Percentiles rank a stretch among this genome's conserved stretches.
Evolutionary conservation across 2,113 vertebrate species (phyloP).

Genomic region (Campylomormyrus numenius): DNA sequence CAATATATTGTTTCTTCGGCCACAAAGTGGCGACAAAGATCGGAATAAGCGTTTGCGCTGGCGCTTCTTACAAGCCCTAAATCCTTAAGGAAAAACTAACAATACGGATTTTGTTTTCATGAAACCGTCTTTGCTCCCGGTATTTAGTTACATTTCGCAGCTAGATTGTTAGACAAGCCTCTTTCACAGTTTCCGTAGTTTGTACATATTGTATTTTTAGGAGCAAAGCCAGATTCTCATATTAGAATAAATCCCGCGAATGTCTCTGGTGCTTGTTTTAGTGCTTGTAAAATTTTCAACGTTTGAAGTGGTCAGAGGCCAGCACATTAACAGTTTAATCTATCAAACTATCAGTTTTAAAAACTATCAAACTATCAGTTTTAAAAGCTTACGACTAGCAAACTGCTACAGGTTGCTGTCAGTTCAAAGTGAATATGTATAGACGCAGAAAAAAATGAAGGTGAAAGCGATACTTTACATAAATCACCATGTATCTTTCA

Average conservation of each 20-base stretch:
- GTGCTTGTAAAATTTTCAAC: neutral
- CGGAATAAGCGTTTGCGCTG: neutral
- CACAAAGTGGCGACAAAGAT: conserved; percentile 3
- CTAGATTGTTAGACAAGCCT: neutral
- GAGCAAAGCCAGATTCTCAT: neutral
- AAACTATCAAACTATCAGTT: neutral
- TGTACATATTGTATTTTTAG: neutral
- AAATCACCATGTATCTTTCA: neutral
- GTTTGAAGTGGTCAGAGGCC: neutral
- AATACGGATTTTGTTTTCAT: neutral
- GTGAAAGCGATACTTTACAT: neutral
- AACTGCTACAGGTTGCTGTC: neutral
- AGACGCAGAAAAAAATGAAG: neutral
- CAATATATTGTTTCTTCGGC: neutral
- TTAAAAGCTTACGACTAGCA: neutral
- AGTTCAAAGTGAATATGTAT: neutral
- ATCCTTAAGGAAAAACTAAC: neutral
- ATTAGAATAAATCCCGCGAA: neutral
- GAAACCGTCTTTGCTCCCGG: neutral
- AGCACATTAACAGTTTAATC: neutral
- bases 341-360: neutral
- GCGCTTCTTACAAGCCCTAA: neutral
- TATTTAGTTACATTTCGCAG: neutral
- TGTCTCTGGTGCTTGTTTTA: neutral
- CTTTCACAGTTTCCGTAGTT: neutral